phyloP scores from a whole-genome alignment of 2,113 vertebrate genomes.

The Passer domesticus region DNA sequence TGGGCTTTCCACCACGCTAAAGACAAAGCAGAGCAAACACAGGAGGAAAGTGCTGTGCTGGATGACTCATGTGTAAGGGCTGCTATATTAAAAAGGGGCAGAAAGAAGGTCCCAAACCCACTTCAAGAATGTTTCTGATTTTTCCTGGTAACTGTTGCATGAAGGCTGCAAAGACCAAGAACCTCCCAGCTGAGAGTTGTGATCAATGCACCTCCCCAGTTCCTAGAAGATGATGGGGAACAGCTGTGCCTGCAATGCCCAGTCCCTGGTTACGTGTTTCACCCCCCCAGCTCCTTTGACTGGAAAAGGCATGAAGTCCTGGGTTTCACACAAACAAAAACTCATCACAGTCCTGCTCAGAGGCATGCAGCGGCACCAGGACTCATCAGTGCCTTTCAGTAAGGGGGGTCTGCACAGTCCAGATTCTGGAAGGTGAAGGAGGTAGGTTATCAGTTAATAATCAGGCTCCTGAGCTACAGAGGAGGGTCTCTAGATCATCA shows the following conservation, averaged over 20 bases:
- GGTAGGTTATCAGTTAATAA: fast-evolving
- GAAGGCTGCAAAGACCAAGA: not conserved
- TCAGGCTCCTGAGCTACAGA: not conserved
- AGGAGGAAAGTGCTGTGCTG: not conserved
- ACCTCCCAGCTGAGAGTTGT: not conserved
- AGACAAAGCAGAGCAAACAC: not conserved
- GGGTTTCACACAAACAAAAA: not conserved
- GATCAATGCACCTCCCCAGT: not conserved
- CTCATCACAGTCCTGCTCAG: not conserved
- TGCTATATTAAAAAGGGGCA: not conserved
- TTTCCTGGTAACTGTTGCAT: not conserved
- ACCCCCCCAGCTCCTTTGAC: not conserved
- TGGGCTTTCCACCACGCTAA: not conserved
- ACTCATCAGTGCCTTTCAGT: not conserved
- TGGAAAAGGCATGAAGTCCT: not conserved
- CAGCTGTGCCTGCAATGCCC: not conserved
- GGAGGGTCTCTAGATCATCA: not conserved
- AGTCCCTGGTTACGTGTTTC: not conserved
- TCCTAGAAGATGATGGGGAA: not conserved
- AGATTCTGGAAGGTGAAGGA: not conserved
- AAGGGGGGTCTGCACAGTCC: not conserved
- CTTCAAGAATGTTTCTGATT: not conserved
- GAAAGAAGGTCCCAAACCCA: not conserved
- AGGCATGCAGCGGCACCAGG: not conserved
- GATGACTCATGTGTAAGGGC: not conserved